phyloP scores from a whole-genome alignment of 2,888 invertebrate genomes.

The Chromoteleia sp. region DNA sequence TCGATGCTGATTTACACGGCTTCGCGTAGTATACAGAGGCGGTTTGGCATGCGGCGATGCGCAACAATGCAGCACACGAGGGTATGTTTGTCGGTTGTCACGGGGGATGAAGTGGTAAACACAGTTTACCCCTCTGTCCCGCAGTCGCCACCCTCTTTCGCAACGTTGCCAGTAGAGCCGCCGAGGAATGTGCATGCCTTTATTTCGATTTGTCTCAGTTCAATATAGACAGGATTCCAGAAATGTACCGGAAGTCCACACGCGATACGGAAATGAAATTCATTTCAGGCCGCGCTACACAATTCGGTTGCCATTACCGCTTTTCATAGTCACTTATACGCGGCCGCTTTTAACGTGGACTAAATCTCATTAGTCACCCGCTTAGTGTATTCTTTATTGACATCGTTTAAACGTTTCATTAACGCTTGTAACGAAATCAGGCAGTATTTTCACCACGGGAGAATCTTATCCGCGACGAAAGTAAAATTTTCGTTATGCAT shows the following conservation, averaged over 20 bases:
- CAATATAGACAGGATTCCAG: constrained; percentile 56
- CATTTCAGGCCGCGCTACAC: constrained; percentile 36
- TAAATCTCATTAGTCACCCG: too few relatives aligned
- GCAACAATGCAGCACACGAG: constrained; percentile 76
- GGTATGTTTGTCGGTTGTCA: constrained; percentile 78
- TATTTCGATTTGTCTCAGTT: constrained; percentile 66
- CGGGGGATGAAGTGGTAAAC: constrained; percentile 77
- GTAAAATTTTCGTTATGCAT: too few relatives aligned
- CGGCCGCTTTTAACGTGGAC: neutral
- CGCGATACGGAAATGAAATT: constrained; percentile 57
- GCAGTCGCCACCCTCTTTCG: constrained; percentile 64
- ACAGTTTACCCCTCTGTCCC: constrained; percentile 73
- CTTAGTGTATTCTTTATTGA: too few relatives aligned
- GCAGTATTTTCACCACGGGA: too few relatives aligned
- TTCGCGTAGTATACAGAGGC: constrained; percentile 69
- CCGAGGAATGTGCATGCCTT: constrained; percentile 66
- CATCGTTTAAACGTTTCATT: too few relatives aligned
- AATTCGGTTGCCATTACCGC: constrained; percentile 27
- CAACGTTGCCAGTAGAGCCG: constrained; percentile 63
- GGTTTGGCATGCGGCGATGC: constrained; percentile 75
- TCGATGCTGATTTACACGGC: constrained; percentile 65
- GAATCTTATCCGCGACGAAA: too few relatives aligned
- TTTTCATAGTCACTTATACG: constrained; percentile 35
- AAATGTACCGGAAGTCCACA: constrained; percentile 62
- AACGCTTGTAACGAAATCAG: too few relatives aligned